These are phyloP conservation scores for Mustela nigripes DNA, from an alignment of 2,113 vertebrate species.

Conservation along the genomic window DNA sequence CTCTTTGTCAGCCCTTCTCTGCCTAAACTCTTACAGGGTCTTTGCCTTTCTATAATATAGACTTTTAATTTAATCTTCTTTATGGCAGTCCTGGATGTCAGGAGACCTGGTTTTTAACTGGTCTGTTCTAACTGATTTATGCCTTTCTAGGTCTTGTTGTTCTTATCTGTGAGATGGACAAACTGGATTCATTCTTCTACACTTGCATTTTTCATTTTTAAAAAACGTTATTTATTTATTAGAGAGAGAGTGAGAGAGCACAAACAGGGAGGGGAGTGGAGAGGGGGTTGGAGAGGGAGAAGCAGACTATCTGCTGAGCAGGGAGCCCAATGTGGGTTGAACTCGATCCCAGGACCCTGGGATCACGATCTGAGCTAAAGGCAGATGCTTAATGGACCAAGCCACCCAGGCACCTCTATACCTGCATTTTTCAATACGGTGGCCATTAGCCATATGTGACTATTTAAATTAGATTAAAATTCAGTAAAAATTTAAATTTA, in stretches of 20 bases:
- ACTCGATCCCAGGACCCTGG: too few species aligned
- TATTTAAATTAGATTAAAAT: neutral
- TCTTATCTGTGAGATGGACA: neutral
- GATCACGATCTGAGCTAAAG: too few species aligned
- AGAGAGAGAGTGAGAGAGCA: too few species aligned
- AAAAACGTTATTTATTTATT: too few species aligned
- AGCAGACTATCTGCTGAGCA: too few species aligned
- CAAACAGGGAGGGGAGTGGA: too few species aligned
- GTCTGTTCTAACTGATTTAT: neutral
- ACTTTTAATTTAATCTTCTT: conserved; percentile 24
- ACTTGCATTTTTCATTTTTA: neutral
- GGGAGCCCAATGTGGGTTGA: too few species aligned
- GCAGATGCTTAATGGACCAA: too few species aligned
- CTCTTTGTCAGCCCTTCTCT: neutral
- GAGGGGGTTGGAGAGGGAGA: too few species aligned
- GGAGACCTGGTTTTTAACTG: neutral
- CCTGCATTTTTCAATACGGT: neutral
- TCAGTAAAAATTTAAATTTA: neutral
- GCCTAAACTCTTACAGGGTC: neutral
- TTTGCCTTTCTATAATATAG: neutral
- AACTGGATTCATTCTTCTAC: neutral
- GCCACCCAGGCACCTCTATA: too few species aligned
- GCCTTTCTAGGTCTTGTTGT: neutral
- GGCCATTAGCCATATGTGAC: neutral
- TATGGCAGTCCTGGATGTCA: neutral